Conservation (phyloP, 2,113 vertebrate species). For the Podilymbus podiceps region DNA sequence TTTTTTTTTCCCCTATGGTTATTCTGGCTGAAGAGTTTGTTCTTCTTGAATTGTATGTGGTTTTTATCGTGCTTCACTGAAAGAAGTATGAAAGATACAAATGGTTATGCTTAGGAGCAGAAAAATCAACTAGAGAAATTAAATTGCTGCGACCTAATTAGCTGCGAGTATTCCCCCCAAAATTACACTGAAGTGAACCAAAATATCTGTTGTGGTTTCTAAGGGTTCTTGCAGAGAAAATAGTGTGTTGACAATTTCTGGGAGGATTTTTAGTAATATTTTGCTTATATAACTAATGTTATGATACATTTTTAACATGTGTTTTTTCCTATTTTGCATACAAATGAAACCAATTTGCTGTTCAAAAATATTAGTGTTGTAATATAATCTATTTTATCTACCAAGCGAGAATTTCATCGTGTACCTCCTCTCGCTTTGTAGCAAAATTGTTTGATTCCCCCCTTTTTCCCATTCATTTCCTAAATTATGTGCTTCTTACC, state of each 20-base stretch:
- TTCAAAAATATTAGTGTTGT: not conserved
- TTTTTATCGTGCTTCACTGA: constrained; percentile 27
- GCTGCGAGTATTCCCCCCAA: not conserved
- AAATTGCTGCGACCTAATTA: constrained; percentile 24
- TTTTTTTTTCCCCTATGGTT: not conserved
- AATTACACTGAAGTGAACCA: not conserved
- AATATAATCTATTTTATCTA: not conserved
- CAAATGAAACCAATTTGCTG: not conserved
- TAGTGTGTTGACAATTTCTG: not conserved
- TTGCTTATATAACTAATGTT: not conserved
- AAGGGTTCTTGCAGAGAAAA: not conserved
- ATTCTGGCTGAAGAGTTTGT: not conserved
- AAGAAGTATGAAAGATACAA: not conserved
- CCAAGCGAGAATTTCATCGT: not conserved
- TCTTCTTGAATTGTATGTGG: not conserved
- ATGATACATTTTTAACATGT: not conserved
- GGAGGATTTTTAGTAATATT: not conserved
- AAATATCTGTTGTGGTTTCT: not conserved
- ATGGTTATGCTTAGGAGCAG: not conserved
- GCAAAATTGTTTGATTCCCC: not conserved
- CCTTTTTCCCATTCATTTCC: not conserved
- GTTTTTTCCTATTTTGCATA: not conserved
- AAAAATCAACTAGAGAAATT: constrained; percentile 22
- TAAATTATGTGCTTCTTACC: not conserved
- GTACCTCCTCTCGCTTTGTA: not conserved